phyloP scores from a whole-genome alignment of 2,113 vertebrate genomes.

The Henicopernis longicauda region DNA sequence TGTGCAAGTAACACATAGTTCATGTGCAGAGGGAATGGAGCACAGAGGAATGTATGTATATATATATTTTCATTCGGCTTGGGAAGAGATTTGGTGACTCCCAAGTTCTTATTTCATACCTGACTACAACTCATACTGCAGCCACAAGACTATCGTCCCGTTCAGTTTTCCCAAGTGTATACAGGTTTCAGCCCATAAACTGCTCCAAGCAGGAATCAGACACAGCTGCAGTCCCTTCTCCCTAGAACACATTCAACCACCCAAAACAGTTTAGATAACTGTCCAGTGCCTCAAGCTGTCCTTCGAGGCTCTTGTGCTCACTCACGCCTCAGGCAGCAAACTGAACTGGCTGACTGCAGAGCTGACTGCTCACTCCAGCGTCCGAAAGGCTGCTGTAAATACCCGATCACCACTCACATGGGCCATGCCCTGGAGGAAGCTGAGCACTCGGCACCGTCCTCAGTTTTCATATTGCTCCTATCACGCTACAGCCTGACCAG shows the following conservation, averaged over 20 bases:
- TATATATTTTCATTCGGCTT: background rate
- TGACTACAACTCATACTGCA: background rate
- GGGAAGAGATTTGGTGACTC: background rate
- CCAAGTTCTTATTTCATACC: background rate
- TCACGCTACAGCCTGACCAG: rapidly evolving
- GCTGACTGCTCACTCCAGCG: background rate
- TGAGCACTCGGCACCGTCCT: background rate
- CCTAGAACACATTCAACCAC: background rate
- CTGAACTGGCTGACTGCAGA: background rate
- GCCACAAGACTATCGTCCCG: background rate
- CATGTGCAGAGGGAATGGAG: background rate
- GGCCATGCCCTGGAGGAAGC: rapidly evolving
- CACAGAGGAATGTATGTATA: background rate
- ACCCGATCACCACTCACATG: rapidly evolving
- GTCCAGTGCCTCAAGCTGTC: background rate
- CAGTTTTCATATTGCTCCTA: rapidly evolving
- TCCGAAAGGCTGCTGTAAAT: background rate
- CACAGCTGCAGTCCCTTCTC: background rate
- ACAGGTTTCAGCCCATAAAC: background rate
- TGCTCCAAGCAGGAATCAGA: background rate
- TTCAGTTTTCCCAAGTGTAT: background rate
- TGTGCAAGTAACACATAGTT: background rate
- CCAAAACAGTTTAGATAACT: background rate
- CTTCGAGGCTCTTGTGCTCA: background rate
- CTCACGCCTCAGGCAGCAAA: background rate